Conservation (phyloP, 2,797 vertebrate species). For the Chaetophractus vellerosus region DNA sequence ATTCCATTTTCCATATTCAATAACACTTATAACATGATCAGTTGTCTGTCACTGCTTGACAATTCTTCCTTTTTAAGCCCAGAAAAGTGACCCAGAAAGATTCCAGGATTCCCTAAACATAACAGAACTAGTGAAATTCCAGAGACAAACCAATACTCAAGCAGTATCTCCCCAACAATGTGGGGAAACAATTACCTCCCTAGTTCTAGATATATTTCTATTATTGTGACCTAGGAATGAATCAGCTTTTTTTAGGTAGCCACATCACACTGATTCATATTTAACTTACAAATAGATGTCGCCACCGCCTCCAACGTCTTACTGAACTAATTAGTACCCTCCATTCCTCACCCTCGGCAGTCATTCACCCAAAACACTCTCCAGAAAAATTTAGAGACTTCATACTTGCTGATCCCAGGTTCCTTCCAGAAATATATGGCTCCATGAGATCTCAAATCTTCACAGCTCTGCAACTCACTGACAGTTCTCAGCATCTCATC, state of each 20-base stretch:
- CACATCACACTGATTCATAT: neutral
- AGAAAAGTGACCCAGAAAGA: constrained; percentile 52
- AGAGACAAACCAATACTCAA: constrained; percentile 14
- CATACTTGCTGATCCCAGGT: neutral
- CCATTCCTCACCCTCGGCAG: neutral
- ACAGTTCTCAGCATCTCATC: neutral
- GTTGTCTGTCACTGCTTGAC: neutral
- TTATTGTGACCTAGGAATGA: neutral
- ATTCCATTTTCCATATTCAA: constrained; percentile 46
- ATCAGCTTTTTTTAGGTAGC: neutral
- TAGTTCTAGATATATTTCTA: neutral
- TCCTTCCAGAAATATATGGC: constrained; percentile 44
- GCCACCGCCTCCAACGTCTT: neutral
- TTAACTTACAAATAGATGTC: neutral
- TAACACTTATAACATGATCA: constrained; percentile 36
- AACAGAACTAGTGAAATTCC: constrained; percentile 46
- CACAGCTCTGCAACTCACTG: constrained; percentile 38
- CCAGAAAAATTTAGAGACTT: neutral
- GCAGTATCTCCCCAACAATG: neutral
- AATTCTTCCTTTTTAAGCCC: constrained; percentile 12
- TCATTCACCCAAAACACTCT: constrained; percentile 39
- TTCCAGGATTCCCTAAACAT: constrained; percentile 30
- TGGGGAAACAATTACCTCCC: neutral
- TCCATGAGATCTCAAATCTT: neutral
- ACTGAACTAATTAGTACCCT: constrained; percentile 17